Percentiles rank a stretch among this genome's conserved stretches.
phyloP scores from a whole-genome alignment of 2,797 vertebrate species.

The Manis javanica region DNA sequence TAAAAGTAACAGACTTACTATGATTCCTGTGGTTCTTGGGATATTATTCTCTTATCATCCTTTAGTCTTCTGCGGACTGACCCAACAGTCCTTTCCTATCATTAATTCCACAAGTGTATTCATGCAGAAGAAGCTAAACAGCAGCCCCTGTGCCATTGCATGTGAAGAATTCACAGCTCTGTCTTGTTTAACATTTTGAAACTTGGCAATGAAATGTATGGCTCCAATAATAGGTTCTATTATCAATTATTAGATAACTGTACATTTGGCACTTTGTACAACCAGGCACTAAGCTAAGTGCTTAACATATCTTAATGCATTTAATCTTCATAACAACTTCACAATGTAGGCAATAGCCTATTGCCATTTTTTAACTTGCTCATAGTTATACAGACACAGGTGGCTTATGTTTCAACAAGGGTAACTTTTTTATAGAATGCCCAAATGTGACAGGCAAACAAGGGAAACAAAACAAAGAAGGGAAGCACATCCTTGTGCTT shows the following conservation, averaged over 20 bases:
- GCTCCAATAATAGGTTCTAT: neutral
- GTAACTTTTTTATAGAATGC: neutral
- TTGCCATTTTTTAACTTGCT: constrained; percentile 16
- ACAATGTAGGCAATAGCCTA: neutral
- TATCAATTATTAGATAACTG: constrained; percentile 19
- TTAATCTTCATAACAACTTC: neutral
- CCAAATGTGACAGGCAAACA: neutral
- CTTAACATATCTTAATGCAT: neutral
- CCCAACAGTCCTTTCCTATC: neutral
- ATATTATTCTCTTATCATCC: neutral
- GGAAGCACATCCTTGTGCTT: no score
- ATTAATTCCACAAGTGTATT: neutral
- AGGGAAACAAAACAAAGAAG: neutral
- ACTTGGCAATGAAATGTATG: neutral
- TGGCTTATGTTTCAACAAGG: neutral
- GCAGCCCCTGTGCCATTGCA: neutral
- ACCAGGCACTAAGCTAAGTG: neutral
- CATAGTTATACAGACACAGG: neutral
- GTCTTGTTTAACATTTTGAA: constrained; percentile 10
- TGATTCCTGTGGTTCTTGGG: neutral
- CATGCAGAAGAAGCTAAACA: constrained; percentile 16
- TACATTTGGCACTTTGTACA: neutral
- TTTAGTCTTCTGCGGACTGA: neutral
- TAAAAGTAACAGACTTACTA: neutral
- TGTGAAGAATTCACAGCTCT: neutral